Conservation (phyloP, 1,140 invertebrate genomes). For the Copidosoma floridanum region DNA sequence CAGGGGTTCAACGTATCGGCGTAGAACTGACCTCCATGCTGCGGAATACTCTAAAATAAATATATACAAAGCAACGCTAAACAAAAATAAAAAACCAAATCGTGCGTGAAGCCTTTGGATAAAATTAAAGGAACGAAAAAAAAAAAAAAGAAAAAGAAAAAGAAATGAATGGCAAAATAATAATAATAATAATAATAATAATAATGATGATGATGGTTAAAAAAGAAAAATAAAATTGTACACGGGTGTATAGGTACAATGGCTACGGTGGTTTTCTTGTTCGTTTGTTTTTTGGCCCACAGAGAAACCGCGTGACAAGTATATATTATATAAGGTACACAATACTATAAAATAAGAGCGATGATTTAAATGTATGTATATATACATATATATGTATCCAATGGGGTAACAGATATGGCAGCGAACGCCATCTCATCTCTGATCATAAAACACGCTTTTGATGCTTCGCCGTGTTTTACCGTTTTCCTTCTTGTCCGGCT, state of each 20-base stretch:
- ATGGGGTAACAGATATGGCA: too few relatives aligned
- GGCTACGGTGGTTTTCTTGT: too few relatives aligned
- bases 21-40: conserved; percentile 55
- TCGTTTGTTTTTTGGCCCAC: too few relatives aligned
- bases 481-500: conserved; percentile 54
- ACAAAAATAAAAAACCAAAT: conserved; percentile 23
- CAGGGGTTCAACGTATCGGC: conserved; percentile 50
- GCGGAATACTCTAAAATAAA: conserved; percentile 56
- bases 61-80: conserved; percentile 45
- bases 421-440: conserved; percentile 7
- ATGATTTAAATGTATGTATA: background rate
- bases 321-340: too few relatives aligned
- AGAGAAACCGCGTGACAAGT: too few relatives aligned
- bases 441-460: conserved; percentile 13
- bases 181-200: too few relatives aligned
- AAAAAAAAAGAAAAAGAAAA: conserved; percentile 6
- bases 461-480: conserved; percentile 41
- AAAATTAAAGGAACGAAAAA: conserved; percentile 5
- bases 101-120: conserved; percentile 13
- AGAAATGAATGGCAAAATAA: too few relatives aligned
- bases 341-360: background rate
- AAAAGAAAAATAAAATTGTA: too few relatives aligned
- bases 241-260: too few relatives aligned
- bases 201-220: too few relatives aligned
- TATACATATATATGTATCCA: too few relatives aligned